Evolutionary conservation across 2,113 vertebrate genomes (phyloP).

Genomic region (Clarias magur): DNA sequence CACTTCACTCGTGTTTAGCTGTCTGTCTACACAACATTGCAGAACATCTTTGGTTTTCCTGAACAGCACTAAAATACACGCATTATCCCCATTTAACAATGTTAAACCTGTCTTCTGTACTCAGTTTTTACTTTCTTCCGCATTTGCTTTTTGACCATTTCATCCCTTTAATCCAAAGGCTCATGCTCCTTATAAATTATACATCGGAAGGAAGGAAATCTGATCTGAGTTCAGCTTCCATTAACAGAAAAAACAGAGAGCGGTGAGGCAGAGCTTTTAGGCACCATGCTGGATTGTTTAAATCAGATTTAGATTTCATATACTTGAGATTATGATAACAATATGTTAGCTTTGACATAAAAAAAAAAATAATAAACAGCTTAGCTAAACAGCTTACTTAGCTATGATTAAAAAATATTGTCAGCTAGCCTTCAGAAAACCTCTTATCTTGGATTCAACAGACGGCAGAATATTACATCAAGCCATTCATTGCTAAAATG

Average conservation of each 20-base stretch:
- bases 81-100: too few relatives aligned
- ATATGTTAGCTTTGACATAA: not conserved
- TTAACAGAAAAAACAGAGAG: not conserved
- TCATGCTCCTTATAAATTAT: not conserved
- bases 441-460: not conserved
- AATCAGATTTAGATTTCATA: not conserved
- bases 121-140: constrained; percentile 45
- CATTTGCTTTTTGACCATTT: not conserved
- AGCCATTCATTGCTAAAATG: not conserved
- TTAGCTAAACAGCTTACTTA: not conserved
- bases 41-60: not conserved
- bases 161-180: constrained; percentile 28
- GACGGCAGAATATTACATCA: not conserved
- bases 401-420: not conserved
- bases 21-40: not conserved
- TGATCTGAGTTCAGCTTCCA: constrained; percentile 22
- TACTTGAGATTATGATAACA: too few relatives aligned
- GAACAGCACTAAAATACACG: not conserved
- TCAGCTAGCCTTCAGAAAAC: not conserved
- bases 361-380: not conserved
- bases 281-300: not conserved
- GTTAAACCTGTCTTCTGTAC: constrained; percentile 40
- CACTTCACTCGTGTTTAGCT: constrained; percentile 8
- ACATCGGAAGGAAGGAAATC: not conserved
- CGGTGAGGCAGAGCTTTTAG: not conserved